Conservation (phyloP, 2,113 vertebrate genomes). For the Ochotona curzoniae region DNA sequence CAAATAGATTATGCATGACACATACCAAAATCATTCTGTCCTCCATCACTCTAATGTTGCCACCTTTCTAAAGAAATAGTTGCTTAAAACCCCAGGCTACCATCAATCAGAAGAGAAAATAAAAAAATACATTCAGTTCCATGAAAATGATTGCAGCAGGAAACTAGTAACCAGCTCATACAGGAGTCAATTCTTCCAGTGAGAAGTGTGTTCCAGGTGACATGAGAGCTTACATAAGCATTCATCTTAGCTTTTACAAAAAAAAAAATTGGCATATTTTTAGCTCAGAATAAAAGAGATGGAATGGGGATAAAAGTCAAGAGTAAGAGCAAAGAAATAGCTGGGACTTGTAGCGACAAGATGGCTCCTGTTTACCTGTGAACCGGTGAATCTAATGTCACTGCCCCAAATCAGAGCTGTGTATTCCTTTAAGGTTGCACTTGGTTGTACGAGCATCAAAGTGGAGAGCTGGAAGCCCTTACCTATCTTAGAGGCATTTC, state of each 20-base stretch:
- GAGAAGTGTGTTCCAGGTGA: background rate
- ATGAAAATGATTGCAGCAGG: conserved; percentile 41
- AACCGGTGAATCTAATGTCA: background rate
- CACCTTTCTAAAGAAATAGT: conserved; percentile 43
- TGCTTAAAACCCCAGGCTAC: conserved; percentile 49
- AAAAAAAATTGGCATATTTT: background rate
- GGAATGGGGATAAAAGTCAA: background rate
- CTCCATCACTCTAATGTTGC: background rate
- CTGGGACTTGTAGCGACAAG: background rate
- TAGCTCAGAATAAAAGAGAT: background rate
- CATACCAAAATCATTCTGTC: conserved; percentile 1
- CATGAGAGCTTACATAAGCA: background rate
- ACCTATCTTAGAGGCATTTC: background rate
- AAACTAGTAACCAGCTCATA: background rate
- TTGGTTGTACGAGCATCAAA: background rate
- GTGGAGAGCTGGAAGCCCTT: background rate
- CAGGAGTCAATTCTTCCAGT: background rate
- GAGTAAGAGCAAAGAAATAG: background rate
- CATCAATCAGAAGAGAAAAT: conserved; percentile 21
- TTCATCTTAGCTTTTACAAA: background rate
- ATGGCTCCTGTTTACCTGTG: background rate
- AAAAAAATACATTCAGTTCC: conserved; percentile 18
- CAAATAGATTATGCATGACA: conserved; percentile 22
- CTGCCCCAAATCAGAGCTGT: background rate
- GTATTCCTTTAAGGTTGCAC: too few species aligned